phyloP scores from a whole-genome alignment of 2,888 invertebrate genomes.

The Augochlorella aurata region DNA sequence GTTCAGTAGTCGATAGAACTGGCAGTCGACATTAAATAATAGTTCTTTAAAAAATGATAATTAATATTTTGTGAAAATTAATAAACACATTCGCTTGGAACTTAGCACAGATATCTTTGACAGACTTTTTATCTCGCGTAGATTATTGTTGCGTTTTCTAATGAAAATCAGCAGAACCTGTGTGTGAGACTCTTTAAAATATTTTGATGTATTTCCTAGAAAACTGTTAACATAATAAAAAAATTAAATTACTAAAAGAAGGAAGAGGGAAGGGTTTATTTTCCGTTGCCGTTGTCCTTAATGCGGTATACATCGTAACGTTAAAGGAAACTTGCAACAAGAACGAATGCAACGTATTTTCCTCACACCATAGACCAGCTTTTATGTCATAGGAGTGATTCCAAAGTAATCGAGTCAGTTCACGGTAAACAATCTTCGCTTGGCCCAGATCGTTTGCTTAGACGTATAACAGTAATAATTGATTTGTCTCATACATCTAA shows the following conservation, averaged over 20 bases:
- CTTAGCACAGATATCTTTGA: too few relatives aligned
- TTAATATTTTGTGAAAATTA: too few relatives aligned
- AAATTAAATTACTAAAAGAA: not conserved
- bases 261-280: slow-evolving; percentile 62
- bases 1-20: not conserved
- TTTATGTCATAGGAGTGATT: slow-evolving; percentile 78
- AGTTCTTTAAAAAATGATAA: not conserved
- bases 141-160: not conserved
- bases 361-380: slow-evolving; percentile 74
- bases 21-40: not conserved
- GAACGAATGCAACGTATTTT: slow-evolving; percentile 72
- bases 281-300: slow-evolving; percentile 47
- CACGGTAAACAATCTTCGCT: slow-evolving; percentile 79
- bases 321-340: slow-evolving; percentile 69
- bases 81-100: too few relatives aligned
- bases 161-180: not conserved
- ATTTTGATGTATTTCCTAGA: too few relatives aligned
- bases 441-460: slow-evolving; percentile 48
- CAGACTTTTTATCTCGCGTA: too few relatives aligned
- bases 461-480: slow-evolving; percentile 31
- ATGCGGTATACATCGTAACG: slow-evolving; percentile 52
- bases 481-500: slow-evolving; percentile 35
- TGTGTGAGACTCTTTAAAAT: not conserved
- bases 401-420: slow-evolving; percentile 78
- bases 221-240: too few relatives aligned